A percentile compares a stretch with the other conserved stretches of the same genome.
Evolutionary conservation across 2,113 vertebrate genomes (phyloP).

Genomic region (Gopherus flavomarginatus): DNA sequence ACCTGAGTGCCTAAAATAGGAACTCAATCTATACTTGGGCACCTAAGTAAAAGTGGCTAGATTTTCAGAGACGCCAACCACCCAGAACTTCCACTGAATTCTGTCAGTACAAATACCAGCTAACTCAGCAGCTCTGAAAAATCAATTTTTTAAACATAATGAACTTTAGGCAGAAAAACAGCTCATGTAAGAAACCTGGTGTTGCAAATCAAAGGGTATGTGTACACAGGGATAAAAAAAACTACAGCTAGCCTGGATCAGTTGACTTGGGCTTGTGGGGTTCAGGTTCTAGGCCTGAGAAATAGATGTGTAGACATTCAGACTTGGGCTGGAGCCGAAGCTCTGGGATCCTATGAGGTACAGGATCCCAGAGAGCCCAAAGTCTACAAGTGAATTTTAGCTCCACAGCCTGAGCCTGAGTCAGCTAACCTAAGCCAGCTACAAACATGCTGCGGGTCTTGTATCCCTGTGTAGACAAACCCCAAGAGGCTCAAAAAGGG

Average conservation of each 20-base stretch:
- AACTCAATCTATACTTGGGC: neutral
- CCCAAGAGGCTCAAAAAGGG: neutral
- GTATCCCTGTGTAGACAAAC: neutral
- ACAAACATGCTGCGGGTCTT: too few relatives aligned
- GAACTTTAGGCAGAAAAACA: neutral
- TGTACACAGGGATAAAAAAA: neutral
- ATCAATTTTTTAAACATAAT: neutral
- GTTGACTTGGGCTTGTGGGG: neutral
- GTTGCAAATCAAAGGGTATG: neutral
- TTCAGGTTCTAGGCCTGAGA: neutral
- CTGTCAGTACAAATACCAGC: neutral
- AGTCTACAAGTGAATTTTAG: neutral
- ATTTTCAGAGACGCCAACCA: neutral
- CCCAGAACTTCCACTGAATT: neutral
- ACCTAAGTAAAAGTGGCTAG: neutral
- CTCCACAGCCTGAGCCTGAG: neutral
- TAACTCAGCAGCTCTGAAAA: neutral
- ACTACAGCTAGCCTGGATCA: neutral
- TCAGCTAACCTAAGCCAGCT: neutral
- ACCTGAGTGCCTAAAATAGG: neutral
- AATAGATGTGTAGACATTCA: neutral
- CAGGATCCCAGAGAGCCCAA: neutral
- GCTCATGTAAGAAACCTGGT: neutral
- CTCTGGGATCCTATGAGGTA: neutral
- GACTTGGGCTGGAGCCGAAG: neutral